Evolutionary conservation across 1,140 invertebrate genomes (phyloP), one percentile per base, ranked within the genome.

Genomic region (Drosophila pseudoobscura): DNA sequence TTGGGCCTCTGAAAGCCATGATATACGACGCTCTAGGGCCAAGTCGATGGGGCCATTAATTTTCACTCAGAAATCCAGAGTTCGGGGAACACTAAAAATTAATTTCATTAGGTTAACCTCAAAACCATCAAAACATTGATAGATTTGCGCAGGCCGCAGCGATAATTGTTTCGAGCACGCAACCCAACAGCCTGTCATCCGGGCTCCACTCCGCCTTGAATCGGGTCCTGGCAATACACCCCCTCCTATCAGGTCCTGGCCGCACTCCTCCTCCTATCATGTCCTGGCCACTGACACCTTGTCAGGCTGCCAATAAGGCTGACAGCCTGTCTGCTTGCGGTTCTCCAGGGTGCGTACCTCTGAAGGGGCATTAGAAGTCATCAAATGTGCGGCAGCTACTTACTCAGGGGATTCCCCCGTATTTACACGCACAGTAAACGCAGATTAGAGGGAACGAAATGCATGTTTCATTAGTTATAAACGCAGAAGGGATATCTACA

Each of bases 81-180:
- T 13, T 39, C 4, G 35, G 35, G 35, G 11, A 39, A 39, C 39
- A 50, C n/a, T 51, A 39, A 39, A 58, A 74, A 58, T 62, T 51
- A 54, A 75, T 55, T 57, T 65, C 26, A 77, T 43, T 70, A 68
- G 56, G 45, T 56, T 69, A 76, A 53, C 74, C 54, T 52, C 73
- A 62, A 55, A 50, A 17, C 58, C 58, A 68, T 35, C 65, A 55
- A 46, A 70, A 39, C 56, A 15, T 51, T 70, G 62, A 62, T 76
- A 62, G 57, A 76, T 76, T 76, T 68, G 63, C 29, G 31, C 24
- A 43, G 63, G 41, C 15, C 35, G 3, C 11, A 45, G 31, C 54
- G 54, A 35, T 76, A 76, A 76, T 76, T 76, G 57, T 26, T 77
- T 76, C 8, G 11, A 39, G 53, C 74, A 76, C 74, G 74, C 74